Percentiles rank a stretch among this genome's conserved stretches.
phyloP scores from a whole-genome alignment of 2,797 vertebrate genomes.

The Taenioides sp. region DNA sequence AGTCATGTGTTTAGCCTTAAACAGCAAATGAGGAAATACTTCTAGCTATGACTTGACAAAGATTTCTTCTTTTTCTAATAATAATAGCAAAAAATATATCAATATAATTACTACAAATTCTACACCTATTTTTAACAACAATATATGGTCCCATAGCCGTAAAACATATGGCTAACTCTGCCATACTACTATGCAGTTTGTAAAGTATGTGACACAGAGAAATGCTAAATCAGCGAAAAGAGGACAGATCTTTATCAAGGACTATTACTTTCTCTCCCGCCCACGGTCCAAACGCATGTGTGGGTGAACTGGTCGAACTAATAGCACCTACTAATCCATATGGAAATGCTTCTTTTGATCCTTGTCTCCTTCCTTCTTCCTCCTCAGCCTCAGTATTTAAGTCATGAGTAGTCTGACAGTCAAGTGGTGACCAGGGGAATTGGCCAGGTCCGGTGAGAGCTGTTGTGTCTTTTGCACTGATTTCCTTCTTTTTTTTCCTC shows the following conservation, averaged over 20 bases:
- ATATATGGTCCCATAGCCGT: background rate
- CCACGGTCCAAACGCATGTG: background rate
- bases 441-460: conserved; percentile 24
- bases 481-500: conserved; percentile 43
- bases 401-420: conserved; percentile 55
- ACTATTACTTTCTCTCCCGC: conserved; percentile 5
- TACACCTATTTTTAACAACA: too few species aligned
- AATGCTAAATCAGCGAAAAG: conserved; percentile 8
- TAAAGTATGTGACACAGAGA: background rate
- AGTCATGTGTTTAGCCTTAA: background rate
- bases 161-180: background rate
- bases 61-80: background rate
- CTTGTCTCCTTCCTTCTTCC: conserved; percentile 13
- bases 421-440: conserved; percentile 51
- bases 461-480: conserved; percentile 69
- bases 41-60: background rate
- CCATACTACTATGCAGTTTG: background rate
- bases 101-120: background rate
- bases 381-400: conserved; percentile 54
- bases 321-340: conserved; percentile 41
- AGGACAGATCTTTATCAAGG: conserved; percentile 5
- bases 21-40: background rate
- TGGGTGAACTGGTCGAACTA: conserved; percentile 6
- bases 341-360: conserved; percentile 28
- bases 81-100: background rate